Evolutionary conservation across 1,140 invertebrate genomes (phyloP).

Genomic region (Ostrea edulis): DNA sequence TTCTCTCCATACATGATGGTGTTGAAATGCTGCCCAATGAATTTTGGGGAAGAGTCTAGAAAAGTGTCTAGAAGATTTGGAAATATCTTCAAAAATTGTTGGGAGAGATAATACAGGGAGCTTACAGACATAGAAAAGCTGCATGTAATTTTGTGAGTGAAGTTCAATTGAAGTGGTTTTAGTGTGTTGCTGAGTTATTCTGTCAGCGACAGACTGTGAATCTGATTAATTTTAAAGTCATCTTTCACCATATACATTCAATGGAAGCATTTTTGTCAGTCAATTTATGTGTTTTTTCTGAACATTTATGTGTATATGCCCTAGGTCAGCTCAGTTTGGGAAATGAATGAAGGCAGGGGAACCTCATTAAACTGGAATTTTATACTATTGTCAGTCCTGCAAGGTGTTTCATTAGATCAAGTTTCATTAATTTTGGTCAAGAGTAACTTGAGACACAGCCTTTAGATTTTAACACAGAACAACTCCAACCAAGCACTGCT

Average conservation of each 20-base stretch:
- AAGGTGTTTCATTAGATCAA: conserved; percentile 34
- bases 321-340: background rate
- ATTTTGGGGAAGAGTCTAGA: no score
- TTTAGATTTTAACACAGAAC: background rate
- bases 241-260: conserved; percentile 11
- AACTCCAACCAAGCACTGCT: background rate
- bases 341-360: conserved; percentile 24
- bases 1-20: no score
- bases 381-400: background rate
- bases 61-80: no score
- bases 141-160: background rate
- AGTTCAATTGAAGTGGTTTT: background rate
- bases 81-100: no score
- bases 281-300: background rate
- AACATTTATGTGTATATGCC: conserved; percentile 26
- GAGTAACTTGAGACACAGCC: background rate
- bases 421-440: conserved; percentile 28
- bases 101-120: no score
- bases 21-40: no score
- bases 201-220: background rate
- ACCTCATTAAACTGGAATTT: background rate
- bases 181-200: conserved; percentile 9
- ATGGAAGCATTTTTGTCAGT: background rate
- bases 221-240: conserved; percentile 11
- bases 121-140: no score